Base-by-base conservation (phyloP, 2,113 vertebrate genomes). In the Thunnus thynnus region DNA sequence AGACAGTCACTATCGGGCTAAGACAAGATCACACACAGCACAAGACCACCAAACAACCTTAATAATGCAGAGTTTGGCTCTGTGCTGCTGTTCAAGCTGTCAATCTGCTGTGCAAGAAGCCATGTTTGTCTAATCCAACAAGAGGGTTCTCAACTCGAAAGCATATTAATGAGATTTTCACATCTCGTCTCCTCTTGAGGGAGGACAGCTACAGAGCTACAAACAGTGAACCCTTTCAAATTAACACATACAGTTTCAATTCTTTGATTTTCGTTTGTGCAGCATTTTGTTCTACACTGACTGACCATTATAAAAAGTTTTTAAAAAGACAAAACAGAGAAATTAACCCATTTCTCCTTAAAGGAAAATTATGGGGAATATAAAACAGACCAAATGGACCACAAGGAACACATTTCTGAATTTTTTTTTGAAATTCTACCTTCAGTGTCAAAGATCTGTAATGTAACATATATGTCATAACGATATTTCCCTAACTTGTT, bases 71-170 rank as follows among this genome's bases (percentile, higher is more conserved):
- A 77, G 78, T 80, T 66, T 70, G 48, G 60, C 65, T 80, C 63
- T 52, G 64, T 73, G 27, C 75, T 81, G 76, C 71, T 82, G 76
- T 84, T 87, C 51, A 66, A 61, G 68, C 82, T 91, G 91, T 89
- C 91, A 93, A 44, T 93, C 87, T 69, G 60, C 83, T 78, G 89
- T 27, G 80, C 73, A 82, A 83, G 61, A 72, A 87, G 77, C 71
- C 85, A 84, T 89, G 87, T 89, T 91, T 88, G 82, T 90, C 86
- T 90, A 92, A 92, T 94, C 86, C 86, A 84, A 89, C 83, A 76
- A 83, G 81, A 84, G 84, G 64, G 46, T 83, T 84, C 79, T 84
- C 55, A 69, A 81, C 82, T 82, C 74, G 47, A 30, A 83, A 68
- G 80, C 78, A 91, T 88, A 86, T 86, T 89, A 86, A 93, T 86